phyloP scores from a whole-genome alignment of 2,888 invertebrate genomes.

The Drosophila maculinotata region DNA sequence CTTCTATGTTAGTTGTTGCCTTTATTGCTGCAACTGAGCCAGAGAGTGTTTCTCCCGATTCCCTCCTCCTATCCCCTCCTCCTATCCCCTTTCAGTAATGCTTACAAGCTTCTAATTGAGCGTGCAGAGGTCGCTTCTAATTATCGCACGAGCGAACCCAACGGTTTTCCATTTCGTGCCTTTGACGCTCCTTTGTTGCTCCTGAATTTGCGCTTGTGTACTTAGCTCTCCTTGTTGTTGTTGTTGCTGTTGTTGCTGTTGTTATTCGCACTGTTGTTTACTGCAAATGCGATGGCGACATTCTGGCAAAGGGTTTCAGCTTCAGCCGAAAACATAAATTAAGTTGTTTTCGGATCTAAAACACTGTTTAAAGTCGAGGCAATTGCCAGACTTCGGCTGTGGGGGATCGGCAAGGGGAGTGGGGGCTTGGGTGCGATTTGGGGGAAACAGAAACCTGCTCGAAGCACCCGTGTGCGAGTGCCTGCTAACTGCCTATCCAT shows the following conservation, averaged over 20 bases:
- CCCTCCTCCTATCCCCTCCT: background rate
- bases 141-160: slow-evolving; percentile 63
- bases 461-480: slow-evolving; percentile 28
- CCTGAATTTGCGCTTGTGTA: slow-evolving; percentile 40
- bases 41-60: slow-evolving; percentile 42
- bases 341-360: slow-evolving; percentile 62
- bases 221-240: slow-evolving; percentile 7
- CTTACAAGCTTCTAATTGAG: slow-evolving; percentile 77
- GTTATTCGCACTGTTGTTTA: slow-evolving; percentile 42
- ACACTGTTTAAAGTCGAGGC: slow-evolving; percentile 61
- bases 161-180: slow-evolving; percentile 68
- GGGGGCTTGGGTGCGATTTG: background rate
- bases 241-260: slow-evolving; percentile 23
- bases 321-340: slow-evolving; percentile 73
- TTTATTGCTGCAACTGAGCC: slow-evolving; percentile 28
- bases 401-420: background rate
- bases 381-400: slow-evolving; percentile 13
- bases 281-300: slow-evolving; percentile 70
- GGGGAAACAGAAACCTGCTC: slow-evolving; percentile 8
- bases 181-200: slow-evolving; percentile 59
- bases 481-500: slow-evolving; percentile 40
- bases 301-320: slow-evolving; percentile 55
- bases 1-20: slow-evolving; percentile 22
- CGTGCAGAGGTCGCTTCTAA: slow-evolving; percentile 75
- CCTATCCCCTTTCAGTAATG: slow-evolving; percentile 15